These are phyloP conservation scores for Papilio polyxenes DNA, from an alignment of 1,140 invertebrate genomes.

Conservation along the genomic window DNA sequence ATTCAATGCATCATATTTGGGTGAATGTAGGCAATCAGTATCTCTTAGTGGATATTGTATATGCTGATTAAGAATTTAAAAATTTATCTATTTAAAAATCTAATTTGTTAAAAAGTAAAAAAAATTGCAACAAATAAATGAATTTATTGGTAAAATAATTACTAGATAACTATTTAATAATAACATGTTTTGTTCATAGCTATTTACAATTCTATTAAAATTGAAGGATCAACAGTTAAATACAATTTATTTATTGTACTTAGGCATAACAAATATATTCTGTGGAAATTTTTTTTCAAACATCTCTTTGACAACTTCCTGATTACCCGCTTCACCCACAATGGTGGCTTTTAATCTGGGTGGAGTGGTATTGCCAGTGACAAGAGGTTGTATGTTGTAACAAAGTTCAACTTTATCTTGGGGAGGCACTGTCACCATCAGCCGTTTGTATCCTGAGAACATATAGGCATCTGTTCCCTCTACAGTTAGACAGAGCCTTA, in stretches of 20 bases:
- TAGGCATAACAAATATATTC: conserved; percentile 80
- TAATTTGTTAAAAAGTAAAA: conserved; percentile 32
- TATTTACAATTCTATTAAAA: conserved; percentile 68
- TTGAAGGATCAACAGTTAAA: conserved; percentile 52
- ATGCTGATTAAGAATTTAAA: too few species aligned
- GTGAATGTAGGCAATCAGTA: neutral
- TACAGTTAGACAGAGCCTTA: conserved; percentile 88
- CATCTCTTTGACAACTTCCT: conserved; percentile 70
- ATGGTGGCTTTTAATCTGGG: conserved; percentile 84
- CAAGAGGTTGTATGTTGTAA: conserved; percentile 88
- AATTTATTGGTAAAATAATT: conserved; percentile 71
- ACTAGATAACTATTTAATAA: conserved; percentile 73
- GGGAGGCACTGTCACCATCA: conserved; percentile 85
- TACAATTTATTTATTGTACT: conserved; percentile 74
- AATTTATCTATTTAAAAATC: too few species aligned
- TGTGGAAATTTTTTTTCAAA: conserved; percentile 75
- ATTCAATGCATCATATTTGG: too few species aligned
- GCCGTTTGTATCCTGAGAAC: conserved; percentile 94
- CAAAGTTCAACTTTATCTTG: conserved; percentile 82
- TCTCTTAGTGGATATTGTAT: neutral
- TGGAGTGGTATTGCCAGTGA: conserved; percentile 85
- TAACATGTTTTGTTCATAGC: conserved; percentile 69
- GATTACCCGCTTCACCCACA: conserved; percentile 74
- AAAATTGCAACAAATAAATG: conserved; percentile 65
- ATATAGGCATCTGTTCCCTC: conserved; percentile 93